phyloP scores from a whole-genome alignment of 1,140 invertebrate genomes.

The Ips nitidus region DNA sequence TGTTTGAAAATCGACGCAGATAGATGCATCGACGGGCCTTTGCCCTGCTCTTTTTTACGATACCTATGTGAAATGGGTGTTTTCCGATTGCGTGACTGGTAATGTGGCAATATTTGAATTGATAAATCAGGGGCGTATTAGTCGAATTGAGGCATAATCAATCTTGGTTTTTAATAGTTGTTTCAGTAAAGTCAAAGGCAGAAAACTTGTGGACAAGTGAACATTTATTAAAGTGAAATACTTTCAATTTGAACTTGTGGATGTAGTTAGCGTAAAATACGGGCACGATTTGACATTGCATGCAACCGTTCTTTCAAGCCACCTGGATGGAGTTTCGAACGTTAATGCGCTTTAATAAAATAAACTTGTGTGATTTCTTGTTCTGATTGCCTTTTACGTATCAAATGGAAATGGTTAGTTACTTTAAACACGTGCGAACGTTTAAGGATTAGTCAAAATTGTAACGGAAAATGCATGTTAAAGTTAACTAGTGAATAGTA shows the following conservation, averaged over 20 bases:
- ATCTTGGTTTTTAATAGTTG: too few species aligned
- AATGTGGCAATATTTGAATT: background rate
- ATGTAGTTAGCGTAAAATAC: too few species aligned
- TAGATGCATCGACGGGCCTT: background rate
- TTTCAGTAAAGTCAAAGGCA: too few species aligned
- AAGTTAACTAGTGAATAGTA: too few species aligned
- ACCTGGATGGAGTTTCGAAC: conserved; percentile 8
- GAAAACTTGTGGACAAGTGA: too few species aligned
- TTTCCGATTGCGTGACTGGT: conserved; percentile 6
- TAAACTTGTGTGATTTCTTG: conserved; percentile 4
- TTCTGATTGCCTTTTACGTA: conserved; percentile 1
- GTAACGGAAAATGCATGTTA: too few species aligned
- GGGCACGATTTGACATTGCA: background rate
- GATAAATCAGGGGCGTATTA: too few species aligned
- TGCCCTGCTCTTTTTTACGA: background rate
- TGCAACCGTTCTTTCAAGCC: background rate
- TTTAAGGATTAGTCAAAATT: too few species aligned
- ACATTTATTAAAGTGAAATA: too few species aligned
- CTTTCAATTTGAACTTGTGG: too few species aligned
- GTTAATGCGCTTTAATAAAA: conserved; percentile 8
- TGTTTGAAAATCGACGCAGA: conserved; percentile 1
- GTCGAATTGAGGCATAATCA: too few species aligned
- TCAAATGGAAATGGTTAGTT: background rate
- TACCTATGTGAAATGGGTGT: background rate
- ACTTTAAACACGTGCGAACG: too few species aligned